A percentile compares a stretch with the other conserved stretches of the same genome.
phyloP scores from a whole-genome alignment of 2,113 vertebrate species.

The Brienomyrus brachyistius region DNA sequence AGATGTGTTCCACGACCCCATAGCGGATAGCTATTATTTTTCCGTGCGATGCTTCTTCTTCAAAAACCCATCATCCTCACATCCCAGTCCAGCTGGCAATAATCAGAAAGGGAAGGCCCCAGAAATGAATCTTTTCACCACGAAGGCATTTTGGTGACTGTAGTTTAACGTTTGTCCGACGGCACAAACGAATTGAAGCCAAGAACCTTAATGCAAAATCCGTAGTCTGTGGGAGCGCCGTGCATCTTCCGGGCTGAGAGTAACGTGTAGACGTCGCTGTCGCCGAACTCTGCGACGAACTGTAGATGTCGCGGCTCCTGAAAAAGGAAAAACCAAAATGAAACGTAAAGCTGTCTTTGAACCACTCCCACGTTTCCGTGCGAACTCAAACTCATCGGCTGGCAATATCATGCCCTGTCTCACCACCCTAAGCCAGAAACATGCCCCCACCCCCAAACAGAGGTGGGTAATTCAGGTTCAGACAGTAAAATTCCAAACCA shows the following conservation, averaged over 20 bases:
- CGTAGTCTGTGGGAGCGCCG: conserved; percentile 79
- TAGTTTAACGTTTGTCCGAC: background rate
- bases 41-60: background rate
- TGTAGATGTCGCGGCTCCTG: conserved; percentile 96
- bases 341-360: background rate
- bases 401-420: background rate
- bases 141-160: no score
- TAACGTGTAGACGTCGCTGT: conserved; percentile 82
- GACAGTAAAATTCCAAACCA: background rate
- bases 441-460: no score
- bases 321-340: background rate
- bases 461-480: background rate
- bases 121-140: background rate
- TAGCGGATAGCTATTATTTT: background rate
- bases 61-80: background rate
- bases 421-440: background rate
- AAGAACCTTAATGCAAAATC: conserved; percentile 93
- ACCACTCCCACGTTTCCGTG: background rate
- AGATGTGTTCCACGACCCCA: background rate
- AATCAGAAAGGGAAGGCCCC: background rate
- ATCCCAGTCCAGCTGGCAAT: background rate
- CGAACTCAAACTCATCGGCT: background rate
- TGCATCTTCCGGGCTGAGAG: conserved; percentile 82
- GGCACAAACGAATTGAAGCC: background rate
- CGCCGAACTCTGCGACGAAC: conserved; percentile 89